A percentile compares a stretch with the other conserved stretches of the same genome.
phyloP scores from a whole-genome alignment of 2,113 vertebrate genomes.

The Ginglymostoma cirratum region DNA sequence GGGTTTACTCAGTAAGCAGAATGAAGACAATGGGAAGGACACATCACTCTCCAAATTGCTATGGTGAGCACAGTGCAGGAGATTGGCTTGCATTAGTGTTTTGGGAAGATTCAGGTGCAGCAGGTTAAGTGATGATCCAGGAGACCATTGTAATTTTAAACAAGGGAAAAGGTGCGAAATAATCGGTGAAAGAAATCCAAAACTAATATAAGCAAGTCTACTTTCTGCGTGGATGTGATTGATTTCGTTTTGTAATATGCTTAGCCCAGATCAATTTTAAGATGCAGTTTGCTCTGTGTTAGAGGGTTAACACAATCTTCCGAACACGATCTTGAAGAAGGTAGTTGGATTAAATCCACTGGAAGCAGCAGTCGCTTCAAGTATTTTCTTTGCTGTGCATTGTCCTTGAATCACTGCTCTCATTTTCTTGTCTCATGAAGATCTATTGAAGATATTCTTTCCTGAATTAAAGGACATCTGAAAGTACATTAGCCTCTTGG shows the following conservation, averaged over 20 bases:
- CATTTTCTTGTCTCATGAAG: not conserved
- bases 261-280: not conserved
- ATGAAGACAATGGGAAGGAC: not conserved
- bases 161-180: not conserved
- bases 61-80: not conserved
- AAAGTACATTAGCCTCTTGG: not conserved
- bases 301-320: not conserved
- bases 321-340: not conserved
- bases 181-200: not conserved
- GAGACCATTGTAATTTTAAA: not conserved
- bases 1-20: not conserved
- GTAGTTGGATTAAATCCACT: not conserved
- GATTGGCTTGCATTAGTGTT: not conserved
- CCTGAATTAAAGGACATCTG: not conserved
- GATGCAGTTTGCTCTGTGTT: not conserved
- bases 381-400: not conserved
- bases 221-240: not conserved
- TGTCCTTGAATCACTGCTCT: not conserved
- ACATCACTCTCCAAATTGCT: not conserved
- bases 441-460: not conserved
- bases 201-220: not conserved
- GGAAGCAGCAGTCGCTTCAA: not conserved
- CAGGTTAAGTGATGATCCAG: not conserved
- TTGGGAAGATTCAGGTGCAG: not conserved
- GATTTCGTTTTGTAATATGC: not conserved